Evolutionary conservation across 2,113 vertebrate species (phyloP).

Genomic region (Talpa occidentalis): DNA sequence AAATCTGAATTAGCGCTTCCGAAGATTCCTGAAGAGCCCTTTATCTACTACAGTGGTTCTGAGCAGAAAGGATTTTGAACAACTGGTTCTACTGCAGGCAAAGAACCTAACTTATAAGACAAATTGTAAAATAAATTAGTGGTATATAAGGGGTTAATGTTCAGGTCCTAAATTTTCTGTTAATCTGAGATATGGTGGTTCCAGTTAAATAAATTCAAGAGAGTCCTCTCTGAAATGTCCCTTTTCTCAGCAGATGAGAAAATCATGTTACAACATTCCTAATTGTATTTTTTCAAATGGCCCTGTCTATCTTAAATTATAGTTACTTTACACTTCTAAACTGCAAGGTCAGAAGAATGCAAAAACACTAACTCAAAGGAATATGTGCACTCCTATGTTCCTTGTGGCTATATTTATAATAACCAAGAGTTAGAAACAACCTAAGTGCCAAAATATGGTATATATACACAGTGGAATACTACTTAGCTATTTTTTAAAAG

Average conservation of each 20-base stretch:
- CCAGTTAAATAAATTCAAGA: background rate
- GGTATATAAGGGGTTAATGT: background rate
- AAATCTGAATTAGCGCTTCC: background rate
- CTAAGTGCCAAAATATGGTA: no score
- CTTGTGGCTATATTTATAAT: no score
- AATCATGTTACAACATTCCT: background rate
- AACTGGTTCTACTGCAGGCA: background rate
- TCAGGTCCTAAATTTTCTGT: background rate
- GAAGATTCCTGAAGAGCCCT: background rate
- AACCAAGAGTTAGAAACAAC: no score
- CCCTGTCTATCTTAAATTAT: background rate
- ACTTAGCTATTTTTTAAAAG: no score
- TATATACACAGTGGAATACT: no score
- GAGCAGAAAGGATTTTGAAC: background rate
- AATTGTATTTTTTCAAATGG: background rate
- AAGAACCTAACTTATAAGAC: background rate
- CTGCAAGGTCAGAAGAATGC: background rate
- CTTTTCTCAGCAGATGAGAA: background rate
- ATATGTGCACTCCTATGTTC: no score
- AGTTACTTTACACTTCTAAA: background rate
- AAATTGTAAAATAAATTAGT: background rate
- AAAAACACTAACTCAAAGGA: no score
- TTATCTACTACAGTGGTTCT: background rate
- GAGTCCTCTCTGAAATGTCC: background rate
- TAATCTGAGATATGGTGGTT: background rate